phyloP scores from a whole-genome alignment of 2,797 vertebrate genomes.

The Hephaestus fuliginosus region DNA sequence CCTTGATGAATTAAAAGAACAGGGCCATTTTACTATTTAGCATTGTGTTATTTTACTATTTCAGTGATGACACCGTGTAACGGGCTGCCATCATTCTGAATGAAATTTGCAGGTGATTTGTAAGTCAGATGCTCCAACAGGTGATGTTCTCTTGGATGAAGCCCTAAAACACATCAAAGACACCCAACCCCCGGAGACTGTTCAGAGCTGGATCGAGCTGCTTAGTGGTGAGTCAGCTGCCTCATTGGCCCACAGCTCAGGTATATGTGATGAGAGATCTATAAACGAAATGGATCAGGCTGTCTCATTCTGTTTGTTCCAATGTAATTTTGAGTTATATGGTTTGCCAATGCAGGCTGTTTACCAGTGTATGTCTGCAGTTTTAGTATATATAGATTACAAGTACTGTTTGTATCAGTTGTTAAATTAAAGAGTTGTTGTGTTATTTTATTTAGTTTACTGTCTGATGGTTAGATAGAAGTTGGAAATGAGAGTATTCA shows the following conservation, averaged over 20 bases:
- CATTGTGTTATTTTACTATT: background rate
- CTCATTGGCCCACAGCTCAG: background rate
- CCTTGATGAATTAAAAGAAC: background rate
- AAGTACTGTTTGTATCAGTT: background rate
- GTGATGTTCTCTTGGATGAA: slow-evolving; percentile 96
- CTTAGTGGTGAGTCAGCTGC: slow-evolving; percentile 91
- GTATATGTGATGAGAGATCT: no score
- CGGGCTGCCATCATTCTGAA: slow-evolving; percentile 18
- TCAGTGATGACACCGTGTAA: background rate
- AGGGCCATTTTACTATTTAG: background rate
- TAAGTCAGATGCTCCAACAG: slow-evolving; percentile 96
- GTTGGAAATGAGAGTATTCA: background rate
- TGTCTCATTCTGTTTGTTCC: background rate
- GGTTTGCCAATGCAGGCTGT: background rate
- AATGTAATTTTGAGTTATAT: no score
- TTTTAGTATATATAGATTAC: no score
- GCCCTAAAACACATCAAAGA: slow-evolving; percentile 98
- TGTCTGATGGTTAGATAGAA: background rate
- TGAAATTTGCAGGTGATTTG: slow-evolving; percentile 90
- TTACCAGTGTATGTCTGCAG: background rate
- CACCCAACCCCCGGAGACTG: slow-evolving; percentile 95
- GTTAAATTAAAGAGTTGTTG: background rate
- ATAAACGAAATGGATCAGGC: background rate
- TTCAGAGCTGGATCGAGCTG: slow-evolving; percentile 98
- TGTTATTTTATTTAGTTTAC: no score